phyloP scores from a whole-genome alignment of 1,140 invertebrate genomes.

The Cyclargus thomasi region DNA sequence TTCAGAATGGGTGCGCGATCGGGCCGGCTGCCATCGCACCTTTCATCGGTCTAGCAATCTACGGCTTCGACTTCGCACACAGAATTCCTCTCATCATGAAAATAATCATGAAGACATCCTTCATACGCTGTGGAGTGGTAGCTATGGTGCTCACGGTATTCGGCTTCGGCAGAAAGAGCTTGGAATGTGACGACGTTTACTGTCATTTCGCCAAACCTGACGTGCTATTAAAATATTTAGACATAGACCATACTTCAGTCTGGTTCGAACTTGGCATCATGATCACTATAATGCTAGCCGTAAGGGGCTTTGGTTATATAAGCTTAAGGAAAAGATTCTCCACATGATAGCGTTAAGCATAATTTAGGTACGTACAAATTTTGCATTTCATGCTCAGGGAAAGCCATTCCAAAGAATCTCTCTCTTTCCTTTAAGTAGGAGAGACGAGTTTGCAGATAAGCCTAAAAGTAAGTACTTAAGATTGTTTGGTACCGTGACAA shows the following conservation, averaged over 20 bases:
- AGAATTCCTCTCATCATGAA: constrained; percentile 77
- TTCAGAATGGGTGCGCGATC: constrained; percentile 80
- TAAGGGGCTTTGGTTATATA: constrained; percentile 74
- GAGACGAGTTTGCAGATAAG: neutral
- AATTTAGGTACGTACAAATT: neutral
- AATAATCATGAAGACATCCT: constrained; percentile 78
- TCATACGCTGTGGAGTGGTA: constrained; percentile 78
- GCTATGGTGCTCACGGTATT: constrained; percentile 77
- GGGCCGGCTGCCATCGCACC: constrained; percentile 78
- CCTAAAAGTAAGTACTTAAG: neutral
- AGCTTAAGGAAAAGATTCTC: constrained; percentile 74
- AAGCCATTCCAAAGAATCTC: neutral
- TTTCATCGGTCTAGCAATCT: constrained; percentile 79
- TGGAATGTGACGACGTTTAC: constrained; percentile 77
- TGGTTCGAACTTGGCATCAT: constrained; percentile 74
- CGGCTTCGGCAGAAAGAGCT: constrained; percentile 74
- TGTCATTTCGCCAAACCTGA: constrained; percentile 78
- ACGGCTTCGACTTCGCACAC: constrained; percentile 80
- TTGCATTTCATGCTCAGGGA: neutral
- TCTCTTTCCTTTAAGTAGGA: neutral
- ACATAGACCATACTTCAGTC: constrained; percentile 74
- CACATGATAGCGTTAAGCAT: constrained; percentile 53
- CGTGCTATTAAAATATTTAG: constrained; percentile 75
- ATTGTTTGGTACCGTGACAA: no score
- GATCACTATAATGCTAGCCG: constrained; percentile 70